These are phyloP conservation scores for Papilio polytes DNA, from an alignment of 1,140 invertebrate genomes.

Conservation along the genomic window DNA sequence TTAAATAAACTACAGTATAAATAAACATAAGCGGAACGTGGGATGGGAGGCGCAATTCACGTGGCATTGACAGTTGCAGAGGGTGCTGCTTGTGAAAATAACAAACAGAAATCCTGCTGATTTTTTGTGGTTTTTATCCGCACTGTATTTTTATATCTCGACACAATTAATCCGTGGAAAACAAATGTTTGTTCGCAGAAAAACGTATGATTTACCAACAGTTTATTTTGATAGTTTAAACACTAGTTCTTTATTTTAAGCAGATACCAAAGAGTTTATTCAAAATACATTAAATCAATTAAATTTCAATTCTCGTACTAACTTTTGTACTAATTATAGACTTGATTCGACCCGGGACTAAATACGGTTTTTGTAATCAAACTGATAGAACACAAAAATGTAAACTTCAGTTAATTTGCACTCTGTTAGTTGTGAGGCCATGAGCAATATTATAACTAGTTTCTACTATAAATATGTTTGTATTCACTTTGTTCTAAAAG, in stretches of 20 bases:
- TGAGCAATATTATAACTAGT: background rate
- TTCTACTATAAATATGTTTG: background rate
- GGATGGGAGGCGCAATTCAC: conserved; percentile 46
- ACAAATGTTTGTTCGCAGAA: background rate
- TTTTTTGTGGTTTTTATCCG: conserved; percentile 21
- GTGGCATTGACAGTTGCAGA: conserved; percentile 45
- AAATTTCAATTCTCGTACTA: too few relatives aligned
- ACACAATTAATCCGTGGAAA: background rate
- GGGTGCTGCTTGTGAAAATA: conserved; percentile 46
- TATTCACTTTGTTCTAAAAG: conserved; percentile 2
- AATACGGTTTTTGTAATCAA: too few relatives aligned
- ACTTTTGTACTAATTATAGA: too few relatives aligned
- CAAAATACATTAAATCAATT: too few relatives aligned
- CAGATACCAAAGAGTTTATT: too few relatives aligned
- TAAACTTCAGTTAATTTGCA: background rate
- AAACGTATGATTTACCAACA: background rate
- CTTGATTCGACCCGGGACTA: too few relatives aligned
- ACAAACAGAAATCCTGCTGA: conserved; percentile 30
- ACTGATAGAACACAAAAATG: background rate
- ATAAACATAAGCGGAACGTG: conserved; percentile 51
- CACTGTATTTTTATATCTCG: background rate
- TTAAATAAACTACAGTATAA: conserved; percentile 56
- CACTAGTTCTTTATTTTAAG: too few relatives aligned
- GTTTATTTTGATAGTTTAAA: background rate
- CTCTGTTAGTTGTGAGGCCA: too few relatives aligned